Percentiles rank a stretch among this genome's conserved stretches.
phyloP scores from a whole-genome alignment of 2,888 invertebrate genomes.

The Pyrocoelia pectoralis region DNA sequence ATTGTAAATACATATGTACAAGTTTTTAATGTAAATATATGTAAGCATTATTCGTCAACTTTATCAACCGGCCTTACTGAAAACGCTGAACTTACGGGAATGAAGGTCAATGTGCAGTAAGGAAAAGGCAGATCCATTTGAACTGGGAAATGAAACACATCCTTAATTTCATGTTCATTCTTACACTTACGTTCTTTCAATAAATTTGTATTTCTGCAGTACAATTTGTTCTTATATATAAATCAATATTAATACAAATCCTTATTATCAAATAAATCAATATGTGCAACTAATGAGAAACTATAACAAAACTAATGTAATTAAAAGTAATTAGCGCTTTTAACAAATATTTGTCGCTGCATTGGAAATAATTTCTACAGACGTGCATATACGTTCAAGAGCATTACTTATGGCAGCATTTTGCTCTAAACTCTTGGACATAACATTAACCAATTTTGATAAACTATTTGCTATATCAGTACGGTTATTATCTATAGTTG shows the following conservation, averaged over 20 bases:
- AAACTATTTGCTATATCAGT: neutral
- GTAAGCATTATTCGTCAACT: no score
- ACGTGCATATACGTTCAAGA: neutral
- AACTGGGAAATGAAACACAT: no score
- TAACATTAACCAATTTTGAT: slow-evolving; percentile 4
- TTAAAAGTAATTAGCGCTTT: neutral
- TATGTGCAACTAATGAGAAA: slow-evolving; percentile 1
- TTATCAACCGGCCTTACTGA: no score
- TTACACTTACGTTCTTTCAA: no score
- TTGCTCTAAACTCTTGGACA: neutral
- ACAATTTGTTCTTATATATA: neutral
- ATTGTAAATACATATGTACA: neutral
- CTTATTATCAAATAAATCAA: neutral
- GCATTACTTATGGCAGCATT: neutral
- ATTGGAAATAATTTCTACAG: neutral
- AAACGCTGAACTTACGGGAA: no score
- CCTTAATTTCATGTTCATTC: no score
- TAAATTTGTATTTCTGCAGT: no score
- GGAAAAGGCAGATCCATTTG: no score
- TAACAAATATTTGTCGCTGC: slow-evolving; percentile 2
- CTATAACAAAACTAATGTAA: neutral
- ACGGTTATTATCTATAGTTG: neutral
- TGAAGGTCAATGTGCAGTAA: no score
- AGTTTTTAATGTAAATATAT: neutral
- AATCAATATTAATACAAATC: no score